phyloP scores from a whole-genome alignment of 1,140 invertebrate genomes.

The Mercenaria mercenaria region DNA sequence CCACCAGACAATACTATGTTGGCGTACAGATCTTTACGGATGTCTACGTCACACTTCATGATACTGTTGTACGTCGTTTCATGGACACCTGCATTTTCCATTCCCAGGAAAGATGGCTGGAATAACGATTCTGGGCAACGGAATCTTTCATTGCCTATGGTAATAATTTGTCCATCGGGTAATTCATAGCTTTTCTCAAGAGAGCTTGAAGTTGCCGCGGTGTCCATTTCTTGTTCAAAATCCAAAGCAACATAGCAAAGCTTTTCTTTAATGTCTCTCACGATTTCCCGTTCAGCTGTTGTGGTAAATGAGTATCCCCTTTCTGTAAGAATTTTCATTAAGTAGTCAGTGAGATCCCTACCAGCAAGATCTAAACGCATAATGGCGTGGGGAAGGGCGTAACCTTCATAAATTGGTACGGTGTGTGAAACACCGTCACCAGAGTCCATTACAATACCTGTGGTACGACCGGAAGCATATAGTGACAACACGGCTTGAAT shows the following conservation, averaged over 20 bases:
- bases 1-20: conserved; percentile 97
- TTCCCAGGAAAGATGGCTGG: conserved; percentile 87
- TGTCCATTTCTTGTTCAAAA: conserved; percentile 98
- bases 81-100: conserved; percentile 82
- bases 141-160: conserved; percentile 95
- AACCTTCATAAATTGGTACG: too few relatives aligned
- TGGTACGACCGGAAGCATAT: conserved; percentile 89
- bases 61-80: too few relatives aligned
- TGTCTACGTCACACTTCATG: too few relatives aligned
- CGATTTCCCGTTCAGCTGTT: conserved; percentile 89
- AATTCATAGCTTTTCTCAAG: conserved; percentile 86
- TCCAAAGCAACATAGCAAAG: conserved; percentile 97
- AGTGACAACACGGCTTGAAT: conserved; percentile 87
- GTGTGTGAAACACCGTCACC: too few relatives aligned
- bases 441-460: conserved; percentile 93
- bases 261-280: too few relatives aligned
- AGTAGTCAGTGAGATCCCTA: conserved; percentile 96
- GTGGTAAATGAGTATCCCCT: conserved; percentile 98
- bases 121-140: conserved; percentile 91
- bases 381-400: too few relatives aligned
- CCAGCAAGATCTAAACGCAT: too few relatives aligned
- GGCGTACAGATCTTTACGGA: conserved; percentile 95
- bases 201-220: conserved; percentile 89
- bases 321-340: conserved; percentile 93
- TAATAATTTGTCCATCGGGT: conserved; percentile 90